Conservation (phyloP, 2,888 invertebrate genomes). For the Apotomis betuletana region DNA sequence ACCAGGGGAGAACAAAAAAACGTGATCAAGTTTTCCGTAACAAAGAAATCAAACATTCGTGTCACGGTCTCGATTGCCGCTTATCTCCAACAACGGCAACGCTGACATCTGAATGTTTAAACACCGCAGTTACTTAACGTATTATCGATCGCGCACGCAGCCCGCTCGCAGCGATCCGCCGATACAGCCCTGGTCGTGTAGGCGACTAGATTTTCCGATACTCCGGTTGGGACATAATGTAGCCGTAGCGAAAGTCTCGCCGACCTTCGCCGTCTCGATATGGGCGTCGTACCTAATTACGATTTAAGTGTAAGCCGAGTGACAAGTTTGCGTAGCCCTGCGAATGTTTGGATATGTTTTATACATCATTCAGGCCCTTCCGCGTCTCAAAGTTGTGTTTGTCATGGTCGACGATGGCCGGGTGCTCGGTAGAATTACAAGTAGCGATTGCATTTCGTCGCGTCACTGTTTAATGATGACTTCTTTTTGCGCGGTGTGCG, state of each 20-base stretch:
- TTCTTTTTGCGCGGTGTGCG: conserved; percentile 13
- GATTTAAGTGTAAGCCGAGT: conserved; percentile 41
- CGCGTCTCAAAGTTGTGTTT: conserved; percentile 37
- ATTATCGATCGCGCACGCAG: conserved; percentile 24
- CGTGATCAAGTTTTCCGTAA: not conserved
- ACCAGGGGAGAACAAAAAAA: not conserved
- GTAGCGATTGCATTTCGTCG: conserved; percentile 23
- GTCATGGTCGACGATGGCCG: conserved; percentile 30
- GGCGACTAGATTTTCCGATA: conserved; percentile 77
- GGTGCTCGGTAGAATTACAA: conserved; percentile 39
- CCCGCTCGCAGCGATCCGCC: conserved; percentile 14
- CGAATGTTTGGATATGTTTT: conserved; percentile 44
- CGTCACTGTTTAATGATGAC: conserved; percentile 24
- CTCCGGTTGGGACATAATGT: conserved; percentile 70
- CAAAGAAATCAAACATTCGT: conserved; percentile 16
- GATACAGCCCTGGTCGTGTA: conserved; percentile 57
- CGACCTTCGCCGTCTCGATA: conserved; percentile 80
- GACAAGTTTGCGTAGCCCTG: conserved; percentile 35
- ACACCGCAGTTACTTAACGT: conserved; percentile 29
- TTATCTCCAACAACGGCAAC: conserved; percentile 14
- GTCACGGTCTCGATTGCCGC: conserved; percentile 16
- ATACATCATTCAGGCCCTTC: conserved; percentile 45
- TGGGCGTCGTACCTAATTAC: conserved; percentile 72
- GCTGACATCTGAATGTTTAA: conserved; percentile 30
- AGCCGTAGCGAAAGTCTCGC: conserved; percentile 78